Conservation (phyloP, 2,113 vertebrate species). For the Corythaeola cristata region DNA sequence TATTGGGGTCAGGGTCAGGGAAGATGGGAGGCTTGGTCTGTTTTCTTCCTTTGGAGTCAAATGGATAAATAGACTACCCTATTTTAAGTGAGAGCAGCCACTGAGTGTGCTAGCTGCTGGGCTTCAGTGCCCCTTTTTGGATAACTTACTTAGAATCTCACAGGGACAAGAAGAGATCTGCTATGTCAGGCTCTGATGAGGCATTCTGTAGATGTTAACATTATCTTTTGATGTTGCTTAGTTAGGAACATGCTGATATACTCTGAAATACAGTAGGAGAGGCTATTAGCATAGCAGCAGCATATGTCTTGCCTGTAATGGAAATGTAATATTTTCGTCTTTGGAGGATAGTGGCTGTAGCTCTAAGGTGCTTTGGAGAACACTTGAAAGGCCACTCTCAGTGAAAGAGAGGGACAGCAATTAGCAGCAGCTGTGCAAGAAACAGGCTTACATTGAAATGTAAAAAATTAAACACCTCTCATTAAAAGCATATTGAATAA, state of each 20-base stretch:
- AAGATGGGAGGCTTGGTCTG: neutral
- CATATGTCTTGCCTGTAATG: neutral
- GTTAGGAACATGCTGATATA: neutral
- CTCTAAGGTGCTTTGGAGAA: neutral
- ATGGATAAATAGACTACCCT: neutral
- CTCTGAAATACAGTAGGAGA: neutral
- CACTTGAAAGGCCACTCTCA: neutral
- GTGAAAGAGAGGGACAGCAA: neutral
- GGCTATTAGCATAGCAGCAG: neutral
- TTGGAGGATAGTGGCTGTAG: neutral
- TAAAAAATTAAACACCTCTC: neutral
- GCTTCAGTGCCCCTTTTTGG: neutral
- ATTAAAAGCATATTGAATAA: neutral
- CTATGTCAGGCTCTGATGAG: neutral
- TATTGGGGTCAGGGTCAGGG: neutral
- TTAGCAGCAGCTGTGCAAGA: neutral
- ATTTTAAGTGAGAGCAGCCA: neutral
- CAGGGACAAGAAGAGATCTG: neutral
- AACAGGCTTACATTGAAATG: neutral
- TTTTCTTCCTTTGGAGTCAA: neutral
- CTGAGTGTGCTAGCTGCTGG: neutral
- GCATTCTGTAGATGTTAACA: neutral
- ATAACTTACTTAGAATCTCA: neutral
- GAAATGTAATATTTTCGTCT: neutral
- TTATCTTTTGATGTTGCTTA: neutral